These are phyloP conservation scores for Vespertilio murinus DNA, from an alignment of 2,797 vertebrate genomes.

Conservation along the genomic window DNA sequence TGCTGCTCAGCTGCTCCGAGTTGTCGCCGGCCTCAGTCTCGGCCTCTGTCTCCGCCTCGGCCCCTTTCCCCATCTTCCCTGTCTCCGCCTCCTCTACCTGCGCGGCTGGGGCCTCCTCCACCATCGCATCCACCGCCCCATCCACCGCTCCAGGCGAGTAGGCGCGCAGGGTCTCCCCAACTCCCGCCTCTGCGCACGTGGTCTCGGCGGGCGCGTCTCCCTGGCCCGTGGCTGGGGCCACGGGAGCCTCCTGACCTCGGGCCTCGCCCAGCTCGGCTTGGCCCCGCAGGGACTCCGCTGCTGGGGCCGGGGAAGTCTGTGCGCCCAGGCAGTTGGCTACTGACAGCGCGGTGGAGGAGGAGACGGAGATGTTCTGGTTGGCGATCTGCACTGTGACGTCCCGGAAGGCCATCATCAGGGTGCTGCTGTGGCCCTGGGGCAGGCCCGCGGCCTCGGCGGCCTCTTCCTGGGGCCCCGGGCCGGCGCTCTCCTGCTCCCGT, in stretches of 20 bases:
- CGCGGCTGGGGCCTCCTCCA: slow-evolving; percentile 73
- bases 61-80: slow-evolving; percentile 84
- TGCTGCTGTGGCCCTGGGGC: slow-evolving; percentile 94
- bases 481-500: slow-evolving; percentile 84
- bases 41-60: slow-evolving; percentile 14
- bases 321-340: slow-evolving; percentile 90
- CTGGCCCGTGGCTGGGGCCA: slow-evolving; percentile 59
- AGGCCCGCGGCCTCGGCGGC: slow-evolving; percentile 84
- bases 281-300: slow-evolving; percentile 47
- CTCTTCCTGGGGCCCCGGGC: slow-evolving; percentile 75
- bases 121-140: slow-evolving; percentile 76
- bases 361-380: slow-evolving; percentile 97
- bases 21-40: slow-evolving; percentile 89
- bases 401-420: slow-evolving; percentile 98
- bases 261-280: slow-evolving; percentile 71
- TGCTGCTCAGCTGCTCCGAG: slow-evolving; percentile 91
- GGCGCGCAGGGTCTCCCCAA: slow-evolving; percentile 71
- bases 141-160: slow-evolving; percentile 70
- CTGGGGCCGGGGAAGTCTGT: slow-evolving; percentile 51
- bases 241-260: slow-evolving; percentile 36
- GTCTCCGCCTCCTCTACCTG: slow-evolving; percentile 65
- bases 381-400: slow-evolving; percentile 99
- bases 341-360: slow-evolving; percentile 95
- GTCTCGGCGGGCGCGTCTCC: slow-evolving; percentile 72
- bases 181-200: slow-evolving; percentile 82